Base-by-base conservation (phyloP, 2,888 invertebrate genomes). In the Bombylius major region DNA sequence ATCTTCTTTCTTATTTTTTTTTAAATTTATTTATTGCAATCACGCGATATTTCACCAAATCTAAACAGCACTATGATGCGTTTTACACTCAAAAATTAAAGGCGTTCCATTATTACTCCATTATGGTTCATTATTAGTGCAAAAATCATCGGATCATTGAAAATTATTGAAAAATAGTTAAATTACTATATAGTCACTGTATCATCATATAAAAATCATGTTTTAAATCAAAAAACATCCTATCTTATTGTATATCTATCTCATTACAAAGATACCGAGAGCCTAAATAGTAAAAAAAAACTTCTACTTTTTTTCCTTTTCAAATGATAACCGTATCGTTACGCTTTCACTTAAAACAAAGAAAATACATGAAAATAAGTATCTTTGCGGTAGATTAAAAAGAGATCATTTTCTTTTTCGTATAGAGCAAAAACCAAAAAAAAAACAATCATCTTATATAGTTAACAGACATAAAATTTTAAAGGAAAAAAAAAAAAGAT, bases 341-440 rank as follows among this genome's bases (percentile, higher is more conserved):
- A 51, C 51, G 51, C 51, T 51, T 51, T 51, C 51, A 51, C 51
- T 51, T 51, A 51, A 51, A 51, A 51, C 51, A 51, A 51, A 51
- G 51, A 31, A 42, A 4, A 11, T 51, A 51, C 42, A 36, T 39
- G 50, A 31, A 50, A 39, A 14, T 12, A 31, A 14, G 42, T 50
- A 50, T 51, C 51, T 51, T 51, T 51, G 39, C 51, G 51, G 51
- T 51, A 51, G 51, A 51, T 51, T 51, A 12, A 36, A 51, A 44
- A 51, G 39, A 42, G 39, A 42, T 42, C 39, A 42, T 42, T 42
- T 42, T 42, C 23, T 23, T 23, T 23, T 23, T 23, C 3, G 23
- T n/a, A 3, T 23, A 23, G 3, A 23, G 23, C 23, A 23, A 23
- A 23, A 23, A 23, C 23, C 23, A 23, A 23, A 23, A 23, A 23